These are phyloP conservation scores for Crotalus horridus DNA, from an alignment of 2,113 vertebrate species.

Conservation along the genomic window DNA sequence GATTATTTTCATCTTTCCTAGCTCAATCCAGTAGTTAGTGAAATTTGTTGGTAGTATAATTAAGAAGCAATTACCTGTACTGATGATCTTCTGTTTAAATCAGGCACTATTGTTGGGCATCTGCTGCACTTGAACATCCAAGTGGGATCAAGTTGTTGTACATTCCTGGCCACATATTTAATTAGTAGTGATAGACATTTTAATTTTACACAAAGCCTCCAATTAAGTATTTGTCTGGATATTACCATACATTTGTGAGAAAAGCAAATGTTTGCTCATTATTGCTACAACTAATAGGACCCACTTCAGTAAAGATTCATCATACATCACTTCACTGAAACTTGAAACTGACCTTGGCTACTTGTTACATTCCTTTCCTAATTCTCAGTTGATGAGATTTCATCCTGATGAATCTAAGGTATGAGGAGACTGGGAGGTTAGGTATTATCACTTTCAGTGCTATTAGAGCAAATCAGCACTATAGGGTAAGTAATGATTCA, in stretches of 20 bases:
- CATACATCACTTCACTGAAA: background rate
- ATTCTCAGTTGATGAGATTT: background rate
- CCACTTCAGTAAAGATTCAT: background rate
- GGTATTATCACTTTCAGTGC: background rate
- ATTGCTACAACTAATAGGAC: background rate
- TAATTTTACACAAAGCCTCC: background rate
- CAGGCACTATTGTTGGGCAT: background rate
- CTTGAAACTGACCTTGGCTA: background rate
- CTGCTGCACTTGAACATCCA: background rate
- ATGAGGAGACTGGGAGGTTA: background rate
- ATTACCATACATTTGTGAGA: background rate
- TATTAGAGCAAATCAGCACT: background rate
- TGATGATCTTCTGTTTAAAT: background rate
- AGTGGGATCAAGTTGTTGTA: background rate
- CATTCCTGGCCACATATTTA: background rate
- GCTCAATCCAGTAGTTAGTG: background rate
- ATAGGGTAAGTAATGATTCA: background rate
- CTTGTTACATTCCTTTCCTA: background rate
- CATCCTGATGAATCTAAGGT: background rate
- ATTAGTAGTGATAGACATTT: background rate
- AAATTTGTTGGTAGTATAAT: background rate
- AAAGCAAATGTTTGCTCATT: background rate
- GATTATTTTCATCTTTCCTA: background rate
- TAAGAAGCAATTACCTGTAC: background rate
- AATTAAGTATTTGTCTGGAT: background rate